Conservation (phyloP, 1,140 invertebrate genomes). For the Ceratitis capitata region DNA sequence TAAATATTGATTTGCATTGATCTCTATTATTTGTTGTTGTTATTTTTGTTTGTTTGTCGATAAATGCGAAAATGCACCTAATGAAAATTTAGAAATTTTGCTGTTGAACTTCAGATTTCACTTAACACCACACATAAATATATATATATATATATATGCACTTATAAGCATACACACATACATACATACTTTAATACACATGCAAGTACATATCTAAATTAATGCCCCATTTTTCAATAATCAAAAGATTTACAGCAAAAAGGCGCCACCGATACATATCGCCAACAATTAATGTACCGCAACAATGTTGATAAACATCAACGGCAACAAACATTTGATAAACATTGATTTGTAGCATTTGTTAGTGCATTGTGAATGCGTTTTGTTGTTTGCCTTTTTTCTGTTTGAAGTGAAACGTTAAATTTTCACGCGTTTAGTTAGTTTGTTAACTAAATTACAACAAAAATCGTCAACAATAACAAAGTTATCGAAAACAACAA, state of each 20-base stretch:
- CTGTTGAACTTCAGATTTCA: background rate
- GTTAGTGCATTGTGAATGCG: background rate
- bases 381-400: no score
- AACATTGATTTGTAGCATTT: conserved; percentile 16
- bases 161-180: background rate
- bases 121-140: no score
- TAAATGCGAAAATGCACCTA: background rate
- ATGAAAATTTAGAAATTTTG: background rate
- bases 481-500: background rate
- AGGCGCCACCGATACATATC: conserved; percentile 30
- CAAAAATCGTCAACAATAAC: background rate
- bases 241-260: background rate
- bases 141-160: no score
- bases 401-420: background rate
- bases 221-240: background rate
- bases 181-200: background rate
- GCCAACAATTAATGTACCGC: conserved; percentile 20
- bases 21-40: background rate
- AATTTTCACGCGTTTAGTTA: no score
- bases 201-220: background rate
- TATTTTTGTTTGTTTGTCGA: no score
- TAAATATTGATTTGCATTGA: background rate
- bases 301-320: conserved; percentile 32
- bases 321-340: background rate
- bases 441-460: no score